These are phyloP conservation scores for Julus scandinavius DNA, from an alignment of 2,888 invertebrate genomes.

Conservation along the genomic window DNA sequence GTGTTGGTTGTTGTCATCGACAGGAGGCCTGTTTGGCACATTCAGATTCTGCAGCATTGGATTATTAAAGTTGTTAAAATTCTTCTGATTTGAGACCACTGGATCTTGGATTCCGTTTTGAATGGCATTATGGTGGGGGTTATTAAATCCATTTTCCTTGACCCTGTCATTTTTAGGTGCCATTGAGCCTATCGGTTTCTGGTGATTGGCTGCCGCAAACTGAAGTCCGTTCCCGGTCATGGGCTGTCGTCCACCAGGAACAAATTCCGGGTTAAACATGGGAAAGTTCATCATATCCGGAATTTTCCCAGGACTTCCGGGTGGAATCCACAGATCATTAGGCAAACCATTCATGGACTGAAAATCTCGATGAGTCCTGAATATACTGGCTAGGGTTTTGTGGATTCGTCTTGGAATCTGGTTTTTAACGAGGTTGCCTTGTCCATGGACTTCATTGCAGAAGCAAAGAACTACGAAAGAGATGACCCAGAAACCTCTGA, in stretches of 20 bases:
- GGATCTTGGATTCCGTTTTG: not conserved
- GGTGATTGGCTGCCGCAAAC: not conserved
- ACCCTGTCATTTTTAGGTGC: not conserved
- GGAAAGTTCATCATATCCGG: constrained; percentile 15
- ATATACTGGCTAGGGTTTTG: constrained; percentile 8
- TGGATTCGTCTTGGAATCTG: not conserved
- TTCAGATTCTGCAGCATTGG: not conserved
- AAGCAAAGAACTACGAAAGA: not conserved
- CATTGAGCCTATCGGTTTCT: not conserved
- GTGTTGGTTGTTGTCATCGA: not conserved
- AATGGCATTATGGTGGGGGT: not conserved
- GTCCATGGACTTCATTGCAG: not conserved
- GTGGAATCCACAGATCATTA: not conserved
- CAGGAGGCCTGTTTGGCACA: not conserved
- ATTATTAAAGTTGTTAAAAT: not conserved
- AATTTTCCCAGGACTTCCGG: not conserved
- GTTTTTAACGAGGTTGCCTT: not conserved
- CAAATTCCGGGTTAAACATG: not conserved
- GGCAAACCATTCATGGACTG: not conserved
- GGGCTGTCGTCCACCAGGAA: not conserved
- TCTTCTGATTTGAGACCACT: not conserved
- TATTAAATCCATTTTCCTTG: not conserved
- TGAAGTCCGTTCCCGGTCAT: not conserved
- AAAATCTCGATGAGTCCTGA: constrained; percentile 6
- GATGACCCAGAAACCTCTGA: constrained; percentile 29